Percentiles rank a stretch among this genome's conserved stretches.
phyloP scores from a whole-genome alignment of 2,888 invertebrate species.

The Apamea monoglypha region DNA sequence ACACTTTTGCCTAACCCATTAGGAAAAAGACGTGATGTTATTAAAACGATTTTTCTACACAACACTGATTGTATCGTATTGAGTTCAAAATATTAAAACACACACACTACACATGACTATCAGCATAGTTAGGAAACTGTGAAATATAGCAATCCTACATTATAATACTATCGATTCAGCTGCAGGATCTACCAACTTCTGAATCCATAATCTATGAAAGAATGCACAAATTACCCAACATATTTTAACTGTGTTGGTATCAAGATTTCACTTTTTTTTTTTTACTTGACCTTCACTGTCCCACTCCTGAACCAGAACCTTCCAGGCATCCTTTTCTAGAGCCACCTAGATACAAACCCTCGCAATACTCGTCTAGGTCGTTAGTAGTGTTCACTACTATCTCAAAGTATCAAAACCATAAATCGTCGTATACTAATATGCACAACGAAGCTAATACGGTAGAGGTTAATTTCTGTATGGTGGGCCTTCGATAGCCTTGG shows the following conservation, averaged over 20 bases:
- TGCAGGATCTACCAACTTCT: not conserved
- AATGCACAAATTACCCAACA: not conserved
- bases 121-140: not conserved
- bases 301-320: not conserved
- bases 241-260: not conserved
- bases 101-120: not conserved
- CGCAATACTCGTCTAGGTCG: not conserved
- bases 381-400: not conserved
- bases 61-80: not conserved
- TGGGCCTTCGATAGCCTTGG: conserved; percentile 83
- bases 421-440: conserved; percentile 75
- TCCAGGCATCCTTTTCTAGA: not conserved
- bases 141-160: not conserved
- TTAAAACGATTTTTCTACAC: too few relatives aligned
- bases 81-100: not conserved
- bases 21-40: too few relatives aligned
- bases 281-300: not conserved
- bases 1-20: too few relatives aligned
- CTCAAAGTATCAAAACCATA: conserved; percentile 74
- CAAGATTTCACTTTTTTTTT: not conserved
- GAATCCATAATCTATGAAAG: not conserved
- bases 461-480: conserved; percentile 88
- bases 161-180: not conserved
- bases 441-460: conserved; percentile 84
- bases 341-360: too few relatives aligned